phyloP scores from a whole-genome alignment of 2,113 vertebrate species.

The Antechinus flavipes region DNA sequence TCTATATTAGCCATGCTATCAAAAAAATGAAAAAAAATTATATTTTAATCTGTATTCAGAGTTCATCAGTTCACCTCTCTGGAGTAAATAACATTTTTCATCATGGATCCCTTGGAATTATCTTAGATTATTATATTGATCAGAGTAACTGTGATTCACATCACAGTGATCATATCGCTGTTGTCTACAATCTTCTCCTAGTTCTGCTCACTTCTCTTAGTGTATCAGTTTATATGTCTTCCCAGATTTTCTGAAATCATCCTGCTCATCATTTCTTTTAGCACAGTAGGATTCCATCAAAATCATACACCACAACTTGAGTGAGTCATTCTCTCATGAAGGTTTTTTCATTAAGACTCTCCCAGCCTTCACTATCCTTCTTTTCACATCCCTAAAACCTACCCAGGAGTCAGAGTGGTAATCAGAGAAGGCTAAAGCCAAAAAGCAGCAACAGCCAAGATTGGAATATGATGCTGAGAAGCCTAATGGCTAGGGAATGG shows the following conservation, averaged over 20 bases:
- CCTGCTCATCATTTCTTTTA: not conserved
- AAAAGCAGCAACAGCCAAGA: not conserved
- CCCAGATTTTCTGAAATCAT: not conserved
- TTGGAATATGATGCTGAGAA: not conserved
- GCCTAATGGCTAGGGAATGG: not conserved
- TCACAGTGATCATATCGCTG: not conserved
- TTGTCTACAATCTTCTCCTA: not conserved
- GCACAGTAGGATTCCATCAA: not conserved
- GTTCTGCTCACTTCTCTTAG: not conserved
- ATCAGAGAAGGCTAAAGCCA: not conserved
- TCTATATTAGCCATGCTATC: not conserved
- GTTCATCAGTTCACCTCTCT: not conserved
- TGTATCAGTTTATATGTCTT: not conserved
- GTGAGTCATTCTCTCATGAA: conserved; percentile 6
- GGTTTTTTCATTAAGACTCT: not conserved
- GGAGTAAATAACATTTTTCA: not conserved
- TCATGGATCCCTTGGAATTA: not conserved
- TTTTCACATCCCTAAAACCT: not conserved
- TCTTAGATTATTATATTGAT: not conserved
- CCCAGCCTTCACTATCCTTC: not conserved
- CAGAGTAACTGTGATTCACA: not conserved
- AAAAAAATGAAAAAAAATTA: not conserved
- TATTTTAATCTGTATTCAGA: not conserved
- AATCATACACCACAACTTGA: not conserved
- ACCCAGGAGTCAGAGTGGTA: not conserved